These are phyloP conservation scores for Drosophila quasianomalipes DNA, from an alignment of 2,888 invertebrate genomes.

Conservation along the genomic window DNA sequence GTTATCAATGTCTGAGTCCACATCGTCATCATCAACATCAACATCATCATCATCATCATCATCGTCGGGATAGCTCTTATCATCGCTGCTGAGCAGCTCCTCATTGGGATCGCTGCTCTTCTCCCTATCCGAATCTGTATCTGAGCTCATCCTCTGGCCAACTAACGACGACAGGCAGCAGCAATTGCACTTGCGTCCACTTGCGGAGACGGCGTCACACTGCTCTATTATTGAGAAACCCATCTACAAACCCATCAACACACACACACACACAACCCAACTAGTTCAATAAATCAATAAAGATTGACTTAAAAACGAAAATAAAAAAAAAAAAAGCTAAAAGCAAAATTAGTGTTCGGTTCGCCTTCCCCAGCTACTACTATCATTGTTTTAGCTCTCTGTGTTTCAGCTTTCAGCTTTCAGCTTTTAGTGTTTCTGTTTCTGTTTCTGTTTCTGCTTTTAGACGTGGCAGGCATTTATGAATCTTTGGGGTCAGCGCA, in stretches of 20 bases:
- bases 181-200: conserved; percentile 25
- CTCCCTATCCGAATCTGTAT: conserved; percentile 63
- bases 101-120: conserved; percentile 76
- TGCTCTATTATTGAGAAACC: conserved; percentile 34
- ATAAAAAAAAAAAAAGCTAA: conserved; percentile 9
- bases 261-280: neutral
- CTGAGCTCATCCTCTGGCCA: conserved; percentile 51
- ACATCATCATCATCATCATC: conserved; percentile 12
- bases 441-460: conserved; percentile 16
- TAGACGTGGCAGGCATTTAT: conserved; percentile 2
- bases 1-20: conserved; percentile 37
- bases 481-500: conserved; percentile 48
- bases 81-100: conserved; percentile 69
- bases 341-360: conserved; percentile 43
- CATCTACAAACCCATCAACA: conserved; percentile 19
- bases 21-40: conserved; percentile 12
- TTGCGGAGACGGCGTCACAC: conserved; percentile 31
- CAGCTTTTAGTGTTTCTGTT: conserved; percentile 9
- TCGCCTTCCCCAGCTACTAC: neutral
- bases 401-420: conserved; percentile 2
- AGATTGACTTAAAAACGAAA: conserved; percentile 61
- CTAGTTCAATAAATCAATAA: conserved; percentile 70
- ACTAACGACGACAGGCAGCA: conserved; percentile 5
- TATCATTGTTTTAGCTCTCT: neutral
- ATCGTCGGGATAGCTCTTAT: conserved; percentile 67